Evolutionary conservation across 2,888 invertebrate genomes (phyloP).

Genomic region (Lasius fuliginosus): DNA sequence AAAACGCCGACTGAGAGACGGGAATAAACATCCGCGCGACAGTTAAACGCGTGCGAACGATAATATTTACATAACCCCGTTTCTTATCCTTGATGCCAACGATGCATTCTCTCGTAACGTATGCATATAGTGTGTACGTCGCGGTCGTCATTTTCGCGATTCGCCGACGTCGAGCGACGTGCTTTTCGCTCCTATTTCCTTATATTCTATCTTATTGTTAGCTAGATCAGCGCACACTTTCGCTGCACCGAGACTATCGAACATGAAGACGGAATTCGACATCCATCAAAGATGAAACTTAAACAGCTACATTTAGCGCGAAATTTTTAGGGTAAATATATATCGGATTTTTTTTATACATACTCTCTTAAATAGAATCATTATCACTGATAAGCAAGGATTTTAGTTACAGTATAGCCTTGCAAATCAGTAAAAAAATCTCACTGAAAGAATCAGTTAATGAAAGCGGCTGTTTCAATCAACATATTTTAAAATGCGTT

Average conservation of each 20-base stretch:
- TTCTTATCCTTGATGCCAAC: conserved; percentile 65
- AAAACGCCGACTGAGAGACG: conserved; percentile 5
- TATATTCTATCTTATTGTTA: not conserved
- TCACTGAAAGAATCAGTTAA: not conserved
- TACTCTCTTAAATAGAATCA: not conserved
- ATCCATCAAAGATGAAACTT: not conserved
- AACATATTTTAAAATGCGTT: not conserved
- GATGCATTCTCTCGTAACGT: conserved; percentile 33
- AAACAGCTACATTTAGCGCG: not conserved
- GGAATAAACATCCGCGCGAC: conserved; percentile 59
- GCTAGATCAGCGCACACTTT: not conserved
- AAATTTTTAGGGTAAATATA: not conserved
- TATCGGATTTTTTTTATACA: not conserved
- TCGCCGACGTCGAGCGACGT: not conserved
- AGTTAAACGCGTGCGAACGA: conserved; percentile 59
- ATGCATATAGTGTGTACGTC: conserved; percentile 12
- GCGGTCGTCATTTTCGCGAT: conserved; percentile 31
- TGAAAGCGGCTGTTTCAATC: not conserved
- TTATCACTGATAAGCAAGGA: not conserved
- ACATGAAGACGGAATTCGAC: not conserved
- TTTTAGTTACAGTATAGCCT: not conserved
- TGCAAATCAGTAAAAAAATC: not conserved
- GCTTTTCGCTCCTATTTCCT: not conserved
- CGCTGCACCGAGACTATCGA: not conserved
- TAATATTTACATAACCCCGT: conserved; percentile 74